phyloP scores from a whole-genome alignment of 2,888 invertebrate species.

The Podabrus alpinus region DNA sequence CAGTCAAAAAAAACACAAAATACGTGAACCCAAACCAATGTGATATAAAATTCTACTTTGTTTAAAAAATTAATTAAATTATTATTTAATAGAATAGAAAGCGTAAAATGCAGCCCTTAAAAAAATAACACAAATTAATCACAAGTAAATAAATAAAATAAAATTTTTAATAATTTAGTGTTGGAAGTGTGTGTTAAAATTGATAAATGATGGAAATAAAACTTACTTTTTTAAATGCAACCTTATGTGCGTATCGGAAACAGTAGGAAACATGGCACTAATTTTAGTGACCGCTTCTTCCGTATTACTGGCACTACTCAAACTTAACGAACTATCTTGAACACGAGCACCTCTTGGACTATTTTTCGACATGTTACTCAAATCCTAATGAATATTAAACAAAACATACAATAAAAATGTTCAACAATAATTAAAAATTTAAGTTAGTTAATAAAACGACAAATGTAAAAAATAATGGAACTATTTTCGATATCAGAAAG shows the following conservation, averaged over 20 bases:
- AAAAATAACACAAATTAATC: neutral
- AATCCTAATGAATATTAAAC: constrained; percentile 17
- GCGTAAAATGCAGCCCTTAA: neutral
- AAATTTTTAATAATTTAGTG: neutral
- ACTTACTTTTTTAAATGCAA: constrained; percentile 86
- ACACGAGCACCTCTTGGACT: constrained; percentile 59
- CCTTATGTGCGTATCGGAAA: constrained; percentile 85
- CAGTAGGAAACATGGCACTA: constrained; percentile 88
- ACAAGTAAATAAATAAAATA: neutral
- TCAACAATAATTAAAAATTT: constrained; percentile 42
- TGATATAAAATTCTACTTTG: neutral
- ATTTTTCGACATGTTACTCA: constrained; percentile 8
- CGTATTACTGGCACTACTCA: constrained; percentile 64
- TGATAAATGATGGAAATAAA: neutral
- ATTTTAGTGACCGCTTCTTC: constrained; percentile 80
- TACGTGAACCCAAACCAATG: neutral
- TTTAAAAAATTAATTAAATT: neutral
- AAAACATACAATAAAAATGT: constrained; percentile 28
- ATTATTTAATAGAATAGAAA: neutral
- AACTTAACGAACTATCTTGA: constrained; percentile 64
- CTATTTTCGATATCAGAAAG: neutral
- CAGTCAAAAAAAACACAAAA: neutral
- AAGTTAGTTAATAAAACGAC: neutral
- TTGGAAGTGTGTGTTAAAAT: neutral
- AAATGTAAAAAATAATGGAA: neutral